Evolutionary conservation across 2,888 invertebrate species (phyloP).

Genomic region (Sarcophaga carnaria): DNA sequence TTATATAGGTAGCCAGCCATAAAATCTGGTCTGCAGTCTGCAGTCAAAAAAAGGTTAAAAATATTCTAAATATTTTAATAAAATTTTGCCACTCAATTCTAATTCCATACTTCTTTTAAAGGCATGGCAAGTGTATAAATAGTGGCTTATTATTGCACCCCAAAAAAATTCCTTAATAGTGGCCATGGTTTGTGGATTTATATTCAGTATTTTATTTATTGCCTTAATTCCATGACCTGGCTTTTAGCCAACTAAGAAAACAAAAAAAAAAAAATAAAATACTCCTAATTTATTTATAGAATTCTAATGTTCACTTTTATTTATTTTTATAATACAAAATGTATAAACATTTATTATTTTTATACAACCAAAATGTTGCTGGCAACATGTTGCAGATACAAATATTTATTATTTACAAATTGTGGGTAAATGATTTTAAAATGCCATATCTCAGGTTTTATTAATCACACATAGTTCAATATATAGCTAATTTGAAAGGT

Average conservation of each 20-base stretch:
- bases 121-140: too few species aligned
- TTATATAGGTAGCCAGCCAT: neutral
- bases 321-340: neutral
- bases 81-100: too few species aligned
- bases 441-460: too few species aligned
- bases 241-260: slow-evolving; percentile 31
- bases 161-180: slow-evolving; percentile 1
- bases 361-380: slow-evolving; percentile 13
- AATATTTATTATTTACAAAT: too few species aligned
- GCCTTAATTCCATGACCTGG: slow-evolving; percentile 57
- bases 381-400: slow-evolving; percentile 39
- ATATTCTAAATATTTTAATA: too few species aligned
- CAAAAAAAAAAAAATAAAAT: slow-evolving; percentile 10
- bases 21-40: too few species aligned
- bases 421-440: too few species aligned
- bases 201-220: slow-evolving; percentile 37
- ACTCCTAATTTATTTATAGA: slow-evolving; percentile 46
- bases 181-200: slow-evolving; percentile 46
- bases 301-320: neutral
- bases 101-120: too few species aligned
- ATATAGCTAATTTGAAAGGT: too few species aligned
- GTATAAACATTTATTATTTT: neutral
- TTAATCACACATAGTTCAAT: too few species aligned
- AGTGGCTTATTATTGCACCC: too few species aligned
- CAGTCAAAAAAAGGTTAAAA: too few species aligned